Conservation (phyloP, 2,113 vertebrate genomes). For the Ahaetulla prasina region DNA sequence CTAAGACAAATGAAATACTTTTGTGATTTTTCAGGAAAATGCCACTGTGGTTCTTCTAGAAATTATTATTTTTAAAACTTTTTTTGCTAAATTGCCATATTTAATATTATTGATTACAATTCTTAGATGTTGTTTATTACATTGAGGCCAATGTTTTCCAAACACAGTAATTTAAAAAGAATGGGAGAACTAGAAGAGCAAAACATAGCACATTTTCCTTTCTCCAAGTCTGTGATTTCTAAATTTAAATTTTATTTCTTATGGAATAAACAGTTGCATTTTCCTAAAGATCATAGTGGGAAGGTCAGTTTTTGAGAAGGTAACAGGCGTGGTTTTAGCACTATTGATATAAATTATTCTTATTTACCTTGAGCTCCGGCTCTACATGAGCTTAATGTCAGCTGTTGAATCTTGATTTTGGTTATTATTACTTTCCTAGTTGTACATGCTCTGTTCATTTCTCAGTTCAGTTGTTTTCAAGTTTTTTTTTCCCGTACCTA, state of each 20-base stretch:
- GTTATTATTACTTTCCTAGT: background rate
- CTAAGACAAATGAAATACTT: background rate
- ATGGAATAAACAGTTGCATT: background rate
- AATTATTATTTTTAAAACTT: background rate
- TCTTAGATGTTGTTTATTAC: background rate
- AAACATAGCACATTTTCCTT: background rate
- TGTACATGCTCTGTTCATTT: background rate
- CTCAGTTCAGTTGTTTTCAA: background rate
- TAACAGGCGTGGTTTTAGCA: conserved; percentile 10
- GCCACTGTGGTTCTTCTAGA: background rate
- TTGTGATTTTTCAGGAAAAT: background rate
- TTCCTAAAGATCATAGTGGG: background rate
- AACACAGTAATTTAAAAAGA: background rate
- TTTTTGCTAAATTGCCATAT: background rate
- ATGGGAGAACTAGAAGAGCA: background rate
- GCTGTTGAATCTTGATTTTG: background rate
- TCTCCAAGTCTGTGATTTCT: background rate
- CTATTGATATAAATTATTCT: background rate
- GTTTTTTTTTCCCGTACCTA: background rate
- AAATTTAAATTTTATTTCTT: background rate
- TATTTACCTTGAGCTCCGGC: background rate
- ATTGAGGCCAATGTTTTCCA: background rate
- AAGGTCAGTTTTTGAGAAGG: background rate
- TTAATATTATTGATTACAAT: background rate
- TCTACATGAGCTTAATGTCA: background rate